Evolutionary conservation across 2,113 vertebrate genomes (phyloP).

Genomic region (Tympanuchus pallidicinctus): DNA sequence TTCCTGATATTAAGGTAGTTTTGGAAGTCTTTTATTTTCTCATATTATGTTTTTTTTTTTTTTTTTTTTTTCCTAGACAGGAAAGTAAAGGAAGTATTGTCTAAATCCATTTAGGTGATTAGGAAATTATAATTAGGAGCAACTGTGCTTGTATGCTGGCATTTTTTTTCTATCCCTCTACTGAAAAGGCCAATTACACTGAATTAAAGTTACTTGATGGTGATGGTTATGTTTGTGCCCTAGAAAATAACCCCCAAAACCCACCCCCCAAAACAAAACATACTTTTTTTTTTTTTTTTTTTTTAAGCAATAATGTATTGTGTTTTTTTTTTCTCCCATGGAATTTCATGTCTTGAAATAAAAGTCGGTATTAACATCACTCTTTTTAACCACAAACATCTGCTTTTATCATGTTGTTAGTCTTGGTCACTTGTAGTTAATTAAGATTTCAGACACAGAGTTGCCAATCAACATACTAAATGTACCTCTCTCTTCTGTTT

Average conservation of each 20-base stretch:
- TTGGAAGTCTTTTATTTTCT: slow-evolving; percentile 19
- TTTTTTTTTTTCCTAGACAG: background rate
- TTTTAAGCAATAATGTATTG: background rate
- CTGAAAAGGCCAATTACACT: slow-evolving; percentile 27
- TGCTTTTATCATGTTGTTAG: slow-evolving; percentile 39
- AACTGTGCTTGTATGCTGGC: background rate
- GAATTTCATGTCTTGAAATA: background rate
- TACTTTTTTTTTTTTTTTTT: no score
- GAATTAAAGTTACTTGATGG: background rate
- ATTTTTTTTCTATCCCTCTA: background rate
- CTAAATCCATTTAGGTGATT: slow-evolving; percentile 29
- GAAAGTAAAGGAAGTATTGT: background rate
- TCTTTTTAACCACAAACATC: slow-evolving; percentile 38
- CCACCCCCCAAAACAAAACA: background rate
- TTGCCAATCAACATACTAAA: slow-evolving; percentile 68
- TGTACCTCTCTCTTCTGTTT: slow-evolving; percentile 60
- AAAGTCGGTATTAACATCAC: slow-evolving; percentile 8
- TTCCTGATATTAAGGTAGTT: slow-evolving; percentile 3
- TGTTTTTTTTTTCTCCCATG: background rate
- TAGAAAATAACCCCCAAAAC: background rate
- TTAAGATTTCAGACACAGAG: slow-evolving; percentile 67
- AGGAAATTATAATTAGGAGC: slow-evolving; percentile 24
- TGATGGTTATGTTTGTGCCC: background rate
- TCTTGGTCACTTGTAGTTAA: slow-evolving; percentile 68
- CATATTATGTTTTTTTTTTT: background rate